Evolutionary conservation across 1,140 invertebrate genomes (phyloP).

Genomic region (Spodoptera frugiperda): DNA sequence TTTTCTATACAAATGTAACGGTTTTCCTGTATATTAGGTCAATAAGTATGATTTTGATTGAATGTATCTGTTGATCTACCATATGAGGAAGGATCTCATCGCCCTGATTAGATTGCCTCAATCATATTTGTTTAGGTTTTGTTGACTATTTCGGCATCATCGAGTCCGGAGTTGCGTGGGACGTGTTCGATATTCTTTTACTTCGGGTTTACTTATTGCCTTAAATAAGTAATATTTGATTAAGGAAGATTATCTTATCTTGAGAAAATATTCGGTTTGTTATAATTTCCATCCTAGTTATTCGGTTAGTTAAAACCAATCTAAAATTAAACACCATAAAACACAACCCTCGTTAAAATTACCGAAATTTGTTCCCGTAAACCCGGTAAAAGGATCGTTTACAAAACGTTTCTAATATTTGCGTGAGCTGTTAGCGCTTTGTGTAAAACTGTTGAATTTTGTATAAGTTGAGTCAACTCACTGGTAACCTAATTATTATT

Average conservation of each 20-base stretch:
- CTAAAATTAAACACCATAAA: too few relatives aligned
- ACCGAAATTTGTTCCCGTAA: background rate
- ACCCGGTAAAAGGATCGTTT: constrained; percentile 2
- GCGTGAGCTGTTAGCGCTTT: constrained; percentile 1
- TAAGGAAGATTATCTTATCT: too few relatives aligned
- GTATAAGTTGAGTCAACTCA: constrained; percentile 14
- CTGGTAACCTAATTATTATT: constrained; percentile 23
- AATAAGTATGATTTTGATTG: constrained; percentile 1
- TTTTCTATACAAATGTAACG: background rate
- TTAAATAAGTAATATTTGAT: too few relatives aligned
- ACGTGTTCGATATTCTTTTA: background rate
- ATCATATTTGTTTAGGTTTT: constrained; percentile 26
- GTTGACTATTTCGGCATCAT: background rate
- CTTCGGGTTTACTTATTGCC: too few relatives aligned
- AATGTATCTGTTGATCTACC: background rate
- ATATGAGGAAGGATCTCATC: constrained; percentile 5
- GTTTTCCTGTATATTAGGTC: background rate
- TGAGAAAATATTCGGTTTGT: too few relatives aligned
- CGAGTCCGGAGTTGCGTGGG: background rate
- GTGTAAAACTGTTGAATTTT: constrained; percentile 35
- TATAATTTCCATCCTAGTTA: too few relatives aligned
- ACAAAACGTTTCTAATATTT: constrained; percentile 20
- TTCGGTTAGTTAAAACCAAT: too few relatives aligned
- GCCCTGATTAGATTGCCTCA: constrained; percentile 9
- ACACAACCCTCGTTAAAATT: background rate